Conservation (phyloP, 2,113 vertebrate genomes). For the Alethe diademata region DNA sequence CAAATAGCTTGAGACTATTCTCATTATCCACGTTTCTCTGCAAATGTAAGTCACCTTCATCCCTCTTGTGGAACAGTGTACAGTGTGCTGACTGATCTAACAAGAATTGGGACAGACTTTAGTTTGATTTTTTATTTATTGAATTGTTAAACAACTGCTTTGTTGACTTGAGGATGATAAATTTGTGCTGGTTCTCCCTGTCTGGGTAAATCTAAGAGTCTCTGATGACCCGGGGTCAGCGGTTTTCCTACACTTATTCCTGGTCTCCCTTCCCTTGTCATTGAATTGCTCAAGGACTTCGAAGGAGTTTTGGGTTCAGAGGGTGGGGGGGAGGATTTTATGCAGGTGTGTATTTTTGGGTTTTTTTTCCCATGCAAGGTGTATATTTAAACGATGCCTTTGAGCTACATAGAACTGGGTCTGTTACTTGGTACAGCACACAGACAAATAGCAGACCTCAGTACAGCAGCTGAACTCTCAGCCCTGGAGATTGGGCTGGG, state of each 20-base stretch:
- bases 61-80: not conserved
- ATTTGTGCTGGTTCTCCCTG: not conserved
- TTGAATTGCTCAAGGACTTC: not conserved
- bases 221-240: not conserved
- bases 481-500: not conserved
- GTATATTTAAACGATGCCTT: not conserved
- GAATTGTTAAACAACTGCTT: not conserved
- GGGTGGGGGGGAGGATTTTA: not conserved
- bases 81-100: not conserved
- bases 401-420: not conserved
- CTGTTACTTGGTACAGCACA: not conserved
- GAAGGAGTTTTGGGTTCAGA: not conserved
- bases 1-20: not conserved
- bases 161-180: not conserved
- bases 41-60: not conserved
- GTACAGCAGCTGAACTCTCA: not conserved
- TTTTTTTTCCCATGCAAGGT: not conserved
- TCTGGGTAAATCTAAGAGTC: not conserved
- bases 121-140: not conserved
- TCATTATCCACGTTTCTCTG: not conserved
- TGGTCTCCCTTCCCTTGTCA: not conserved
- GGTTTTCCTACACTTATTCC: not conserved
- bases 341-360: rapidly evolving
- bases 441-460: not conserved
- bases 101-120: not conserved